Evolutionary conservation across 2,797 vertebrate genomes (phyloP).

Genomic region (Schizopygopsis pylzovi): DNA sequence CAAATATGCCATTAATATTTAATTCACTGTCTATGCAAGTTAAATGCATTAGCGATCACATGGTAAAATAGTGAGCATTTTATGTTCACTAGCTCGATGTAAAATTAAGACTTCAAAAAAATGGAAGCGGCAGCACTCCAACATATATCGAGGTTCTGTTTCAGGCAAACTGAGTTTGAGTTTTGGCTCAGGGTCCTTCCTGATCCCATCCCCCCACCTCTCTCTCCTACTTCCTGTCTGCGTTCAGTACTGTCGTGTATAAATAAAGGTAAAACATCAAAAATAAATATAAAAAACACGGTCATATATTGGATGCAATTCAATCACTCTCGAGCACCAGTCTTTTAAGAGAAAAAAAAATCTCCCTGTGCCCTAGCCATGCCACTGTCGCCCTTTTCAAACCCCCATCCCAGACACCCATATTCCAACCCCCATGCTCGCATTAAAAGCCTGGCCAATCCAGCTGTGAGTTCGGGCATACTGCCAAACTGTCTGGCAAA

Average conservation of each 20-base stretch:
- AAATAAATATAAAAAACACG: not conserved
- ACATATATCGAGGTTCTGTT: not conserved
- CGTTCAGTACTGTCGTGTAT: not conserved
- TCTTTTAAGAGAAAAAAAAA: not conserved
- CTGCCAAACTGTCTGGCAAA: slow-evolving; percentile 67
- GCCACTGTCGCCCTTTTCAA: slow-evolving; percentile 41
- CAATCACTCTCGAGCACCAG: not conserved
- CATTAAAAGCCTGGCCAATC: slow-evolving; percentile 63
- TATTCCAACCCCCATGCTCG: slow-evolving; percentile 37
- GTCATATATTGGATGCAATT: not conserved
- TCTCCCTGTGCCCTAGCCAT: slow-evolving; percentile 22
- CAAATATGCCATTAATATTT: slow-evolving; percentile 76
- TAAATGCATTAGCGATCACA: slow-evolving; percentile 70
- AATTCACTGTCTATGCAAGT: slow-evolving; percentile 70
- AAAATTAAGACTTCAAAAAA: slow-evolving; percentile 62
- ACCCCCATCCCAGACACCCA: slow-evolving; percentile 36
- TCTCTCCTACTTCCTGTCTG: not conserved
- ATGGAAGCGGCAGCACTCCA: not conserved
- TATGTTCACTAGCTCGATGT: slow-evolving; percentile 62
- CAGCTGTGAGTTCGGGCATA: slow-evolving; percentile 74
- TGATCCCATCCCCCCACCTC: not conserved
- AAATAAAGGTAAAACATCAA: not conserved
- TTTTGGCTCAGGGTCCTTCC: not conserved
- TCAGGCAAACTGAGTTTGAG: not conserved
- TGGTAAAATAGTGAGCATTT: slow-evolving; percentile 62